phyloP scores from a whole-genome alignment of 2,888 invertebrate species.

The Lydus trimaculatus region DNA sequence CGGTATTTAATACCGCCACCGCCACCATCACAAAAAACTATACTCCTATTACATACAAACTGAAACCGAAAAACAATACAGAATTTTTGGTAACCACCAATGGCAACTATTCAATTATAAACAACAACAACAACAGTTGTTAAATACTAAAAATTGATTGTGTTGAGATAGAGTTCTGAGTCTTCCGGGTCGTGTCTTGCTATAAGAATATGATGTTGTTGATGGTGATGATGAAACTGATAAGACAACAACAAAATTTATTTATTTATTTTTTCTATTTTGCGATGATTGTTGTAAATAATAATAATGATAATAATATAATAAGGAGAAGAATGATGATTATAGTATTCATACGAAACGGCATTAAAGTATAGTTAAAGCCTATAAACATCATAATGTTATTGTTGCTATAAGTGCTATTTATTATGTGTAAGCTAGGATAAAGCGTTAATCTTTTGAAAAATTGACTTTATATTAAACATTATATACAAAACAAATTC shows the following conservation, averaged over 20 bases:
- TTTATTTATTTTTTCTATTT: not conserved
- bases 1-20: slow-evolving; percentile 15
- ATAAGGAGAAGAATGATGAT: not conserved
- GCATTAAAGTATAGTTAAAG: slow-evolving; percentile 4
- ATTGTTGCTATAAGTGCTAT: slow-evolving; percentile 1
- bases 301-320: not conserved
- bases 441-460: not conserved
- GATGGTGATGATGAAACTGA: no score
- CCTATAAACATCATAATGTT: not conserved
- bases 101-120: not conserved
- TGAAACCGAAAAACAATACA: not conserved
- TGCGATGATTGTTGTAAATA: not conserved
- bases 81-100: not conserved
- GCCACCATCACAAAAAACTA: not conserved
- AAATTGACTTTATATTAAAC: not conserved
- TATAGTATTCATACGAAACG: not conserved
- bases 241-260: not conserved
- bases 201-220: no score
- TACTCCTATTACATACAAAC: not conserved
- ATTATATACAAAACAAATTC: not conserved
- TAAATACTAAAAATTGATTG: not conserved
- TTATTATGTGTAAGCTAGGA: not conserved
- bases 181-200: not conserved
- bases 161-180: not conserved
- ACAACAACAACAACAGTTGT: no score